A percentile compares a stretch with the other conserved stretches of the same genome.
These are phyloP conservation scores for Dryococelus australis DNA, from an alignment of 2,888 invertebrate genomes.

Conservation along the genomic window DNA sequence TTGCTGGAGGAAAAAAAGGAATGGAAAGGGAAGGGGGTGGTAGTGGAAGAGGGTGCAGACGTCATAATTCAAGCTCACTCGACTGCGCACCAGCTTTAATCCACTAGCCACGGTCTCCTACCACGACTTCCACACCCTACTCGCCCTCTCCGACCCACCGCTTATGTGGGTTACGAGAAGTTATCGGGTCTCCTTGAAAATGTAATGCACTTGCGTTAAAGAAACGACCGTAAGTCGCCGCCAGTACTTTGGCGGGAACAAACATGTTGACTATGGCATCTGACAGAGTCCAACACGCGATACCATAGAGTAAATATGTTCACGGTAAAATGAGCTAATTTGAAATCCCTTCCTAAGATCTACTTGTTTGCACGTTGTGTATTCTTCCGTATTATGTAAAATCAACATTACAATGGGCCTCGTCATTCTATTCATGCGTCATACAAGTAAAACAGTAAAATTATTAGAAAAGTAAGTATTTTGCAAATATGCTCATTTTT, in stretches of 20 bases:
- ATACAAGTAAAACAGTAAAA: too few relatives aligned
- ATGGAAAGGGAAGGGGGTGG: slow-evolving; percentile 5
- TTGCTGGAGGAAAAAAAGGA: background rate
- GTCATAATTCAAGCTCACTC: slow-evolving; percentile 44
- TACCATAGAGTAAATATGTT: too few relatives aligned
- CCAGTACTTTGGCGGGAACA: background rate
- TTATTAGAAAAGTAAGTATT: too few relatives aligned
- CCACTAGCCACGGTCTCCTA: slow-evolving; percentile 32
- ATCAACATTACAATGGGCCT: too few relatives aligned
- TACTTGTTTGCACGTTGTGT: too few relatives aligned
- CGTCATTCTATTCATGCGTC: too few relatives aligned
- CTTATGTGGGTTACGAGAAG: slow-evolving; percentile 34
- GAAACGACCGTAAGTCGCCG: too few relatives aligned
- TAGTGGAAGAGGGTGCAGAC: slow-evolving; percentile 24
- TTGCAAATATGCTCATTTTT: too few relatives aligned
- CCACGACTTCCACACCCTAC: background rate
- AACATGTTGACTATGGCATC: background rate
- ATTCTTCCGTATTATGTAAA: too few relatives aligned
- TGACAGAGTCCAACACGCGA: background rate
- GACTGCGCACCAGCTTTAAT: slow-evolving; percentile 42
- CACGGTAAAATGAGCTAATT: too few relatives aligned
- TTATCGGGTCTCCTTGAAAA: background rate
- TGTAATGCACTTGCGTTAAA: background rate
- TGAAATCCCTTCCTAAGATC: too few relatives aligned
- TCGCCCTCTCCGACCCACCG: background rate